Base-by-base conservation (phyloP, 1,140 invertebrate genomes). In the Drosophila erecta region DNA sequence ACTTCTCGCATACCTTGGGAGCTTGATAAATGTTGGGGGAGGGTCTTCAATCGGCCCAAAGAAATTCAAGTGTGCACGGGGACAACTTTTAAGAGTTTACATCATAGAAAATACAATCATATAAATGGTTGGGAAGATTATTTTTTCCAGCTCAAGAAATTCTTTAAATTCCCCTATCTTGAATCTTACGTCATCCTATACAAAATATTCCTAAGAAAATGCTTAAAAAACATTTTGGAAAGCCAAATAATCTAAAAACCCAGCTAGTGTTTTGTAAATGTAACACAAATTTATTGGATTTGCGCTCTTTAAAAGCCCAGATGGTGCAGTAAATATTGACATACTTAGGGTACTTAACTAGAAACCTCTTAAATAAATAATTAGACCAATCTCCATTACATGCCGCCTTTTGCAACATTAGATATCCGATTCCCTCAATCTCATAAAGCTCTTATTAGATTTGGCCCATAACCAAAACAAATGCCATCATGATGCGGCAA, bases 381-480 rank as follows among this genome's bases (percentile, higher is more conserved):
- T 30, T 30, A 30, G 27, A 2, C 27, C 27, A 30, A 10, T 30
- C 7, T 30, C 27, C 27, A 8, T 30, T 8, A 10, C 12, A 11
- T 3, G 41, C 10, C 12, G 17, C 41, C 15, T 4, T 12, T 24
- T 14, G 40, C 14, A 24, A 20, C 64, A 17, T 37, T 64, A 67
- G 59, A 43, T 37, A 44, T 27, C 46, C 61, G 3, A 24, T 43
- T 49, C 35, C 38, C 30, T 27, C 40, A 46, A 51, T 20, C 17
- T 22, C 44, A 65, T 57, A 73, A 75, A 53, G 37, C 49, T 54
- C 49, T 50, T 67, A 59, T 50, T 59, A 69, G 65, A 61, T 69
- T 76, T 69, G 33, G 24, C 17, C 64, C 51, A 76, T 76, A 60
- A 49, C 37, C 74, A 27, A 46, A 75, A 54, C 46, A 76, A 76